Conservation (phyloP, 2,113 vertebrate species). For the Psilopsiagon aymara region DNA sequence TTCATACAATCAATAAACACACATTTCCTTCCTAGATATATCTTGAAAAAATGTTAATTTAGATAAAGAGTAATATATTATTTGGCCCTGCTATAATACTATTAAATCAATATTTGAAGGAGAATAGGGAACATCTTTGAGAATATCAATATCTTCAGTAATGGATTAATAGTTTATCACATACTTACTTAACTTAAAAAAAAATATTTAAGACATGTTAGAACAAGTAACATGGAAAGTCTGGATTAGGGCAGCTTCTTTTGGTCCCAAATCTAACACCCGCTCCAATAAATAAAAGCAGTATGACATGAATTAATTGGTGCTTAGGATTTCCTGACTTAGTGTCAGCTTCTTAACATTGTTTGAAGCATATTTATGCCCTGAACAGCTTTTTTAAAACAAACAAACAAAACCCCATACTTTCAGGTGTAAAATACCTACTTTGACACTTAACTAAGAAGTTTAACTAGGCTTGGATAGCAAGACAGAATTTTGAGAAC, state of each 20-base stretch:
- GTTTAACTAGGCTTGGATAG: not conserved
- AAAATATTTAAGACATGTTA: not conserved
- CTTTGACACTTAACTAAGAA: not conserved
- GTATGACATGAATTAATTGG: not conserved
- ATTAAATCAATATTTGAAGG: constrained; percentile 58
- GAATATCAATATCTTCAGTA: constrained; percentile 36
- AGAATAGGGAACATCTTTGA: constrained; percentile 33
- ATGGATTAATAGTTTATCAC: constrained; percentile 36
- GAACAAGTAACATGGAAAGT: not conserved
- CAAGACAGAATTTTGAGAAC: not conserved
- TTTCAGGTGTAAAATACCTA: not conserved
- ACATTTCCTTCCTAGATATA: constrained; percentile 69
- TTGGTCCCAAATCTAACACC: not conserved
- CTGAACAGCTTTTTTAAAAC: not conserved
- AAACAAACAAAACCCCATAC: not conserved
- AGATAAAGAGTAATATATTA: constrained; percentile 44
- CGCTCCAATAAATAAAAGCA: not conserved
- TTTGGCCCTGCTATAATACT: constrained; percentile 37
- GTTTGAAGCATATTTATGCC: not conserved
- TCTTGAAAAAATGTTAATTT: constrained; percentile 57
- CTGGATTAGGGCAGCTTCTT: not conserved
- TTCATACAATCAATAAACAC: constrained; percentile 69
- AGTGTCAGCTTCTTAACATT: not conserved
- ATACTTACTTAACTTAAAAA: not conserved
- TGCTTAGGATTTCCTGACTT: not conserved